phyloP scores from a whole-genome alignment of 2,797 vertebrate genomes.

The Periophthalmus magnuspinnatus region DNA sequence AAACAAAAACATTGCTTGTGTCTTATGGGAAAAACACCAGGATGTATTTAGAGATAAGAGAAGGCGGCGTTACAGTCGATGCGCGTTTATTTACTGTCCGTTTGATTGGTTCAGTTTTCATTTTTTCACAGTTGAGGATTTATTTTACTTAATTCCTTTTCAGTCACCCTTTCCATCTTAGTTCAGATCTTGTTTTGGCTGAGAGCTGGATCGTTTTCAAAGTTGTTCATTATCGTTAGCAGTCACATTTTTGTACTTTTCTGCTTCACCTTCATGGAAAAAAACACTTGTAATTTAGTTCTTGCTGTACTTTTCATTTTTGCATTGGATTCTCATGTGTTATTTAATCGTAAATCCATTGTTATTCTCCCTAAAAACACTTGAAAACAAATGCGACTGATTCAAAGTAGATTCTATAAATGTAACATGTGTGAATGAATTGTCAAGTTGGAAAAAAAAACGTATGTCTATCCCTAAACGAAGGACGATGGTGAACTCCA shows the following conservation, averaged over 20 bases:
- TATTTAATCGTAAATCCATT: background rate
- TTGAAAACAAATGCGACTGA: background rate
- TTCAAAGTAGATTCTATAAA: background rate
- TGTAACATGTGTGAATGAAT: background rate
- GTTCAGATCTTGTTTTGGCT: background rate
- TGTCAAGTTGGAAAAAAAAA: background rate
- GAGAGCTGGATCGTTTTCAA: background rate
- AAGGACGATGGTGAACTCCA: constrained; percentile 19
- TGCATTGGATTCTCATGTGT: background rate
- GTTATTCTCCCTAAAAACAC: background rate
- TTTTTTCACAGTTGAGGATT: background rate
- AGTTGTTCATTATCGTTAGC: background rate
- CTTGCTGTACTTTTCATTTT: background rate
- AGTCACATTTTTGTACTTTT: background rate
- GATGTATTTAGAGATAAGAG: background rate
- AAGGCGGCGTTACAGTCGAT: background rate
- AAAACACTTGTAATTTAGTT: background rate
- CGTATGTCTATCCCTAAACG: background rate
- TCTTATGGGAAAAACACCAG: background rate
- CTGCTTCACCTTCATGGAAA: background rate
- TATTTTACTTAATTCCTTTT: background rate
- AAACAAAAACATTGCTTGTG: background rate
- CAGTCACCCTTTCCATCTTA: background rate
- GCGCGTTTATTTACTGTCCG: background rate
- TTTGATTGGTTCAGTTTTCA: too few species aligned